Evolutionary conservation across 2,888 invertebrate genomes (phyloP), one percentile per base, ranked within the genome.

Genomic region (Orthosia cruda): DNA sequence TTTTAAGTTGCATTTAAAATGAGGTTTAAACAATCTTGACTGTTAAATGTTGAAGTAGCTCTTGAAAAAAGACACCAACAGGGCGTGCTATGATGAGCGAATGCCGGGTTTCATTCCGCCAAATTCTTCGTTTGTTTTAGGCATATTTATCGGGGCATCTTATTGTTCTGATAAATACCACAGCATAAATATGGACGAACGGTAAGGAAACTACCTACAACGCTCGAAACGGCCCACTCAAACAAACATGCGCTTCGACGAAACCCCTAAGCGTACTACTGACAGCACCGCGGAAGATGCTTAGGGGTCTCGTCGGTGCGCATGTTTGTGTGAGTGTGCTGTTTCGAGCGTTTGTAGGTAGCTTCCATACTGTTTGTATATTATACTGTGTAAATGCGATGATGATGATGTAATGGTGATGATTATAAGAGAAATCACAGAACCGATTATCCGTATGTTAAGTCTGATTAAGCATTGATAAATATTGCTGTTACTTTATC

Each of bases 61-160:
- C 16, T 73, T 70, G 61, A 61, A 80, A 70, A 83, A 69, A 66
- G 12, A 11, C 47, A 70, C 15, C 40, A 73, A 68, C 16, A 64
- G 61, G 58, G 70, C 26, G 74, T 72, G 67, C 45, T 71, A n/a
- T 76, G 62, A 79, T 77, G 20, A 80, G 67, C 16, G 74, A 71
- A 61, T 66, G 58, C 59, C 40, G 62, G 55, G 52, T 58, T 69
- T 55, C 57, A 61, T 65, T 62, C 20, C 26, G 20, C 18, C 12
- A 74, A 69, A 71, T 70, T 55, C 32, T 40, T 49, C 40, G 65
- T 86, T 78, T 74, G 52, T 78, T 79, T 69, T 20, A 73, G 4
- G 54, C 23, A 71, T 23, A 69, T 54, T 76, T 75, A 72, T 72
- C 45, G 18, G 20, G 20, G 3, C 59, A 40, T 69, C 71, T 71